These are phyloP conservation scores for Anaspis maculata DNA, from an alignment of 2,888 invertebrate species.

Conservation along the genomic window DNA sequence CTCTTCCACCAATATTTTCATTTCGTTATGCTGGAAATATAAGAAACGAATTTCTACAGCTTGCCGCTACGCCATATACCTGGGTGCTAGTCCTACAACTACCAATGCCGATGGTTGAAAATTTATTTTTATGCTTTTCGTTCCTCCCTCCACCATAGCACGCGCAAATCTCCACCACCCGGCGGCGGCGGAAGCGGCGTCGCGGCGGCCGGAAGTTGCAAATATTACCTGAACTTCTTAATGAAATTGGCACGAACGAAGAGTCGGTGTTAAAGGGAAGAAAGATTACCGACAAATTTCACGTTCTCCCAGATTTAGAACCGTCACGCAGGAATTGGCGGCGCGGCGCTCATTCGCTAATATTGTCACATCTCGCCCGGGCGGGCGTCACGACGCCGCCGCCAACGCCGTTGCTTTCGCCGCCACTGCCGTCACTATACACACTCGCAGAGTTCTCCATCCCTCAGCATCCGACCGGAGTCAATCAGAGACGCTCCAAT, in stretches of 20 bases:
- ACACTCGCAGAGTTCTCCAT: not conserved
- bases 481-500: constrained; percentile 10
- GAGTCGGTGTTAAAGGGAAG: not conserved
- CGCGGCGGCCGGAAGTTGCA: too few species aligned
- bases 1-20: too few species aligned
- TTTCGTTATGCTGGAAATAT: too few species aligned
- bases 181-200: too few species aligned
- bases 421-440: not conserved
- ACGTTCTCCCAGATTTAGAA: not conserved
- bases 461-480: constrained; percentile 3
- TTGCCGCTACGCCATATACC: too few species aligned
- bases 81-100: too few species aligned
- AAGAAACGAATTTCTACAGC: too few species aligned
- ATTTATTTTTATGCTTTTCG: too few species aligned
- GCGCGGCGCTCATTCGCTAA: not conserved
- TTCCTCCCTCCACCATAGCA: too few species aligned
- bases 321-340: not conserved
- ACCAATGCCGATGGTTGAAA: too few species aligned
- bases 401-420: not conserved
- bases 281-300: constrained; percentile 1
- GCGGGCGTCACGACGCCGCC: not conserved
- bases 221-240: constrained; percentile 3
- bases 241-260: constrained; percentile 1
- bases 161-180: too few species aligned
- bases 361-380: too few species aligned